A percentile compares a stretch with the other conserved stretches of the same genome.
Conservation (phyloP, 2,113 vertebrate species). For the Aptenodytes patagonicus region DNA sequence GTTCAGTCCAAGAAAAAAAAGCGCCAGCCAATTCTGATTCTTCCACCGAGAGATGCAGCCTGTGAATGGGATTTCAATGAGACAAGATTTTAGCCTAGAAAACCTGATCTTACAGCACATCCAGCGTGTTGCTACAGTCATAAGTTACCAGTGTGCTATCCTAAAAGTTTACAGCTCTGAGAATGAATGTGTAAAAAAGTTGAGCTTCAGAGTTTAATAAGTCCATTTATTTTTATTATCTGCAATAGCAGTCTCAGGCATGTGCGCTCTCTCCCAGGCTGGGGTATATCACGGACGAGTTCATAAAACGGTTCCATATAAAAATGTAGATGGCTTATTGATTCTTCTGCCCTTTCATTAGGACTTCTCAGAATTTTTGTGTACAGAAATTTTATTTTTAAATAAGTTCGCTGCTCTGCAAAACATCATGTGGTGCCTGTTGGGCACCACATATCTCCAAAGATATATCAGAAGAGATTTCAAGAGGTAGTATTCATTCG, state of each 20-base stretch:
- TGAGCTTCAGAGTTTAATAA: background rate
- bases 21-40: background rate
- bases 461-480: background rate
- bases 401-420: background rate
- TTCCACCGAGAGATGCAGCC: fast-evolving
- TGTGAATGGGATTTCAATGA: background rate
- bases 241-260: background rate
- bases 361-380: background rate
- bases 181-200: background rate
- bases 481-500: background rate
- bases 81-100: background rate
- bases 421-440: background rate
- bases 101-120: background rate
- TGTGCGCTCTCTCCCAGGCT: background rate
- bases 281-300: background rate
- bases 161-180: background rate
- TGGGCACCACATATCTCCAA: fast-evolving
- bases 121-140: background rate
- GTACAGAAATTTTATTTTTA: background rate
- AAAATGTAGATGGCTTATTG: background rate
- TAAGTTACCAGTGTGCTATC: background rate
- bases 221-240: conserved; percentile 39
- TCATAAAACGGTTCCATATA: background rate
- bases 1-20: background rate
- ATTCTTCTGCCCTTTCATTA: background rate